Evolutionary conservation across 2,888 invertebrate genomes (phyloP).

Genomic region (Altica lythri): DNA sequence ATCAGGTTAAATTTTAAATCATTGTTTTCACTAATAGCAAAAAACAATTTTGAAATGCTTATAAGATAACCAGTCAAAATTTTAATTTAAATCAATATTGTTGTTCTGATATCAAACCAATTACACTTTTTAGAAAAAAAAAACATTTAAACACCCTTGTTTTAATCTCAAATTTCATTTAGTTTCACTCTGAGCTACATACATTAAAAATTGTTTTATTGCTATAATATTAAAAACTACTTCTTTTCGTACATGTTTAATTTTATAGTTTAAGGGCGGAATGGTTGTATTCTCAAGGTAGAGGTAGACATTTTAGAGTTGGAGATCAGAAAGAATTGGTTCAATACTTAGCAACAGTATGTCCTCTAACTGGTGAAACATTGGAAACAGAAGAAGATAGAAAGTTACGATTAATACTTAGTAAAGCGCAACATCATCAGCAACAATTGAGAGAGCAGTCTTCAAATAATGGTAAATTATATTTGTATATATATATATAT

Average conservation of each 20-base stretch:
- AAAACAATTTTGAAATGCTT: too few relatives aligned
- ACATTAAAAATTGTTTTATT: too few relatives aligned
- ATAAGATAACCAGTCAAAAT: too few relatives aligned
- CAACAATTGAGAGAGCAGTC: conserved; percentile 74
- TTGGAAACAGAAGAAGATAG: conserved; percentile 85
- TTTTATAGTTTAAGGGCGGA: conserved; percentile 83
- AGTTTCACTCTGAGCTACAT: background rate
- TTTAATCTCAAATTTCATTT: too few relatives aligned
- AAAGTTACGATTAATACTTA: conserved; percentile 81
- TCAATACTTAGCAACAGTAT: conserved; percentile 81
- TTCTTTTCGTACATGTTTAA: too few relatives aligned
- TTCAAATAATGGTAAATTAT: conserved; percentile 37
- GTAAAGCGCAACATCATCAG: conserved; percentile 90
- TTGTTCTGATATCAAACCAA: too few relatives aligned
- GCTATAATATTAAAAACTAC: too few relatives aligned
- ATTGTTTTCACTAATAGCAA: too few relatives aligned
- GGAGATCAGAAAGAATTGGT: conserved; percentile 83
- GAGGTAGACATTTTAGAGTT: conserved; percentile 83
- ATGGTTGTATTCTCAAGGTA: conserved; percentile 94
- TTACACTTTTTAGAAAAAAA: too few relatives aligned
- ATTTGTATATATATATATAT: background rate
- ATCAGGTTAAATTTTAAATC: too few relatives aligned
- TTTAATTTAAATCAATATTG: too few relatives aligned
- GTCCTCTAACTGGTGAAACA: conserved; percentile 82
- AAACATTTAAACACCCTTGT: too few relatives aligned